Conservation (phyloP, 2,888 invertebrate species). For the Cheilosia urbana region DNA sequence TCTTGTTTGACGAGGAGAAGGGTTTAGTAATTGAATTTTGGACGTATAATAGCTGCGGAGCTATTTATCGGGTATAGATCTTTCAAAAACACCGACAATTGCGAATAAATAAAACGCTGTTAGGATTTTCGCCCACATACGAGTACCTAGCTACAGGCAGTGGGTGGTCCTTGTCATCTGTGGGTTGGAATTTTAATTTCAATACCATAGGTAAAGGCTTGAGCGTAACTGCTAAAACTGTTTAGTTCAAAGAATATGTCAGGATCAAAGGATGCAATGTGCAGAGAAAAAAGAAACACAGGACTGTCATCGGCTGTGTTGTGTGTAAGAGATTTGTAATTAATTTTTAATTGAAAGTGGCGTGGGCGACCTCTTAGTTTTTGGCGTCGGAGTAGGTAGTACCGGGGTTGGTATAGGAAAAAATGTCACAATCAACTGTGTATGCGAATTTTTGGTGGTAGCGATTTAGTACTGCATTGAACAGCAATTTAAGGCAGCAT, state of each 20-base stretch:
- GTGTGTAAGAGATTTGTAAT: not conserved
- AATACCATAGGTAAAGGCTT: not conserved
- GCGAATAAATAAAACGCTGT: conserved; percentile 56
- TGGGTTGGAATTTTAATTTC: not conserved
- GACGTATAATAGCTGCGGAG: conserved; percentile 52
- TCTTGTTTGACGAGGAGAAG: conserved; percentile 20
- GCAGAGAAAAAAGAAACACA: not conserved
- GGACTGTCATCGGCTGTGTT: not conserved
- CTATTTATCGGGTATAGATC: conserved; percentile 58
- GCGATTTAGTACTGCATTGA: no score
- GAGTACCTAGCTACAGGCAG: no score
- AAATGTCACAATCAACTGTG: no score
- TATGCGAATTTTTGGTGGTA: no score
- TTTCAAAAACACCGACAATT: conserved; percentile 66
- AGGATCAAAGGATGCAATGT: conserved; percentile 27
- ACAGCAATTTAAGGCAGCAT: no score
- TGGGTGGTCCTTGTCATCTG: not conserved
- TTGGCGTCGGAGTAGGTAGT: not conserved
- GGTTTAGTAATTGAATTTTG: conserved; percentile 72
- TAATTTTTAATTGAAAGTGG: not conserved
- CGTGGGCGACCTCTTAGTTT: not conserved
- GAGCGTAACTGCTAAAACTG: conserved; percentile 11
- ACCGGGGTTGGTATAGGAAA: not conserved
- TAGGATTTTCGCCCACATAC: conserved; percentile 12
- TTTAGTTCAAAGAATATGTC: conserved; percentile 34